These are phyloP conservation scores for Meloidogyne floridensis DNA, from an alignment of 1,140 invertebrate species.

Conservation along the genomic window DNA sequence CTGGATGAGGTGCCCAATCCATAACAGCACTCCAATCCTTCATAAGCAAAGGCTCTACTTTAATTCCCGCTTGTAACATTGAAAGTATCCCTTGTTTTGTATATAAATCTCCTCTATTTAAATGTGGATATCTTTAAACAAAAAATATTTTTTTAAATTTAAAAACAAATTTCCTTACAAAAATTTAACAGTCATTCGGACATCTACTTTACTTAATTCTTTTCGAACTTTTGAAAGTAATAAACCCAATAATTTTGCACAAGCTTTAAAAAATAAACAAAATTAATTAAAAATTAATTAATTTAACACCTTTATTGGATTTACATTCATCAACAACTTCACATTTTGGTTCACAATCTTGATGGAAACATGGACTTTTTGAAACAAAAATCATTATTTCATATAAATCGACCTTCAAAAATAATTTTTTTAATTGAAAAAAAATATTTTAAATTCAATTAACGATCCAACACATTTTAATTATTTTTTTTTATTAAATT, in stretches of 20 bases:
- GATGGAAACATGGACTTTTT: constrained; percentile 65
- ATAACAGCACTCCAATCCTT: constrained; percentile 65
- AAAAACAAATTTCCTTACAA: constrained; percentile 11
- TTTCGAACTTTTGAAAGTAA: constrained; percentile 64
- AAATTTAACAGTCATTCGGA: constrained; percentile 40
- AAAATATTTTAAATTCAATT: background rate
- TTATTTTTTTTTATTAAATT: background rate
- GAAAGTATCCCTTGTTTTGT: constrained; percentile 66
- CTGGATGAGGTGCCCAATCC: constrained; percentile 65
- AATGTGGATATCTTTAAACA: constrained; percentile 55
- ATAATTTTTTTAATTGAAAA: background rate
- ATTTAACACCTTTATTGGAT: constrained; percentile 52
- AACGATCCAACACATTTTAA: too few species aligned
- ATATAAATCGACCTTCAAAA: constrained; percentile 62
- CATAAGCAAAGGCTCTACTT: constrained; percentile 63
- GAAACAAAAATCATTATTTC: constrained; percentile 66
- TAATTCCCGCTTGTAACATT: constrained; percentile 66
- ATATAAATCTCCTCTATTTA: constrained; percentile 64
- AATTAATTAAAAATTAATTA: background rate
- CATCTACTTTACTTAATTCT: constrained; percentile 65
- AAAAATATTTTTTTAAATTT: background rate
- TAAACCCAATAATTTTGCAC: constrained; percentile 61
- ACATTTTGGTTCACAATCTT: constrained; percentile 65
- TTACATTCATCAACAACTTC: constrained; percentile 66
- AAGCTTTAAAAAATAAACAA: constrained; percentile 42